These are phyloP conservation scores for Scaptomyza graminum DNA, from an alignment of 1,140 invertebrate genomes.

Conservation along the genomic window DNA sequence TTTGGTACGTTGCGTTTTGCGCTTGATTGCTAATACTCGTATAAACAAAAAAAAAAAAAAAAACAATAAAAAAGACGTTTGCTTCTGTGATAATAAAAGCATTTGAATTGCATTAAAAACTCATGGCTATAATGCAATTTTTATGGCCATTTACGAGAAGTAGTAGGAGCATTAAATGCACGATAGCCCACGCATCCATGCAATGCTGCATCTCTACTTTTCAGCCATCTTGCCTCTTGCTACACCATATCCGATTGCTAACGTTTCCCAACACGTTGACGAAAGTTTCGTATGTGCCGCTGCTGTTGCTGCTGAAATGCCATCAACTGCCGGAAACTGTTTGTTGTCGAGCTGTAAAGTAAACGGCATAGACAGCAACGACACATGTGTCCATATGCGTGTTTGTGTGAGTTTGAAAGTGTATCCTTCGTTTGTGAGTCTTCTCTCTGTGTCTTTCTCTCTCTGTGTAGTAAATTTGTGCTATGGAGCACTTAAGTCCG, in stretches of 20 bases:
- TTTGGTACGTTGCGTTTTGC: constrained; percentile 32
- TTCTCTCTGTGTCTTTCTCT: constrained; percentile 7
- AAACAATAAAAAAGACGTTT: constrained; percentile 2
- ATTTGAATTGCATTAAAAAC: constrained; percentile 65
- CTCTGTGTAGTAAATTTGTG: constrained; percentile 13
- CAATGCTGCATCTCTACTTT: background rate
- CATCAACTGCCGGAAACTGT: constrained; percentile 42
- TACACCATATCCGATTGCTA: constrained; percentile 24
- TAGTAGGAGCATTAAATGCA: constrained; percentile 5
- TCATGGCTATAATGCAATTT: constrained; percentile 60
- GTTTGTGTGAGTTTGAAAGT: constrained; percentile 1
- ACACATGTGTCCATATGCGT: constrained; percentile 6
- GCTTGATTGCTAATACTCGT: no score
- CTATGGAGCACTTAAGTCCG: constrained; percentile 56
- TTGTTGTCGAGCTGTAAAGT: constrained; percentile 47
- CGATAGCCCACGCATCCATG: background rate
- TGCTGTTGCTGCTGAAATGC: constrained; percentile 7
- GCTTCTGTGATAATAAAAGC: constrained; percentile 44
- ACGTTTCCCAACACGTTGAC: background rate
- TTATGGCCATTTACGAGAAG: constrained; percentile 44
- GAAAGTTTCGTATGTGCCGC: constrained; percentile 18
- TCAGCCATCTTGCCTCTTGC: background rate
- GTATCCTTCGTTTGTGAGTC: constrained; percentile 6
- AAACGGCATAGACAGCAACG: constrained; percentile 25
- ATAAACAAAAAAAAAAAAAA: no score